phyloP scores from a whole-genome alignment of 2,797 vertebrate genomes.

The Myripristis jacobus region DNA sequence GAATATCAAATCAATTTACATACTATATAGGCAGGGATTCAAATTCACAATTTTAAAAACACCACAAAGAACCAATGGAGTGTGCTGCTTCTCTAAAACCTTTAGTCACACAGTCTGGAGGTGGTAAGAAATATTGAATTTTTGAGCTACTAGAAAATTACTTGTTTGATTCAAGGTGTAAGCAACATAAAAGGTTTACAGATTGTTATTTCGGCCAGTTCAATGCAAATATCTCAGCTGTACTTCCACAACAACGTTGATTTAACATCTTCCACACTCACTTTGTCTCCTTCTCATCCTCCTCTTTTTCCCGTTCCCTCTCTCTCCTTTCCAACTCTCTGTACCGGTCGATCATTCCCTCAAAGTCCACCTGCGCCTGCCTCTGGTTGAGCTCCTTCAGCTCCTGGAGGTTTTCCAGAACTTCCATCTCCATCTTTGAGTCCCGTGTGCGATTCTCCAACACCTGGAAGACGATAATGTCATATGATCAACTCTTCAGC shows the following conservation, averaged over 20 bases:
- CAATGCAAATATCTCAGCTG: neutral
- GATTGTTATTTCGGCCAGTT: neutral
- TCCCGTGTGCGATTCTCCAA: slow-evolving; percentile 97
- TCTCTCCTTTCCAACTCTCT: slow-evolving; percentile 86
- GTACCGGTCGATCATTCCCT: slow-evolving; percentile 92
- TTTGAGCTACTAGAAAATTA: too few relatives aligned
- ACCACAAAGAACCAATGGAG: neutral
- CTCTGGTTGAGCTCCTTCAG: slow-evolving; percentile 97
- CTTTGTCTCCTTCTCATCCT: slow-evolving; percentile 92
- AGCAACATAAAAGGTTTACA: too few relatives aligned
- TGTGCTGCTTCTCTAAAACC: neutral
- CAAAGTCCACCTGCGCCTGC: slow-evolving; percentile 95
- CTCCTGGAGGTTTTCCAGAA: slow-evolving; percentile 97
- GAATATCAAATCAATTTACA: neutral
- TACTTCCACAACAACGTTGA: neutral
- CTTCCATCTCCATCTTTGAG: slow-evolving; percentile 98
- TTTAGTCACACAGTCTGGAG: too few relatives aligned
- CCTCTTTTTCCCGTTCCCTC: slow-evolving; percentile 85
- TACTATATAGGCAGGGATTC: neutral
- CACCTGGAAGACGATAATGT: slow-evolving; percentile 81
- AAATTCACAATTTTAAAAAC: neutral
- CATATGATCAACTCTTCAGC: slow-evolving; percentile 5
- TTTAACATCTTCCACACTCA: slow-evolving; percentile 69
- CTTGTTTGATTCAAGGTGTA: too few relatives aligned
- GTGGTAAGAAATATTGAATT: too few relatives aligned